Conservation (phyloP, 2,113 vertebrate species). For the Dasypus novemcinctus region DNA sequence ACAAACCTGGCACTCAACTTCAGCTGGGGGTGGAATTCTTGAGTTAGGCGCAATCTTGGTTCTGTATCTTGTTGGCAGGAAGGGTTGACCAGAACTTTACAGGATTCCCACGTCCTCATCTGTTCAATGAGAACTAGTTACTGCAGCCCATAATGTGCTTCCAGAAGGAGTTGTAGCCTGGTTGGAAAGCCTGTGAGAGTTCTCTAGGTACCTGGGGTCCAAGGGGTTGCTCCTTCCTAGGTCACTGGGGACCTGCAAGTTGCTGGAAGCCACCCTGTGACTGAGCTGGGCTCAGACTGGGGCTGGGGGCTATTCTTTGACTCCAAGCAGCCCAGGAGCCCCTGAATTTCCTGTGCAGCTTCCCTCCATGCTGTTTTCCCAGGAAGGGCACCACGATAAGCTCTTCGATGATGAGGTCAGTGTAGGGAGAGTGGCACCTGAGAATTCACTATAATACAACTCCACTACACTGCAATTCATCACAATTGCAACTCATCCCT, state of each 20-base stretch:
- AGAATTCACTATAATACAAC: no score
- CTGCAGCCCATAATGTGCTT: rapidly evolving
- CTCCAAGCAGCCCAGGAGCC: rapidly evolving
- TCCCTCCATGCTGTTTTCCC: rapidly evolving
- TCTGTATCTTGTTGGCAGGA: not conserved
- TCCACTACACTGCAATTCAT: rapidly evolving
- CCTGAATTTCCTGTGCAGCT: no score
- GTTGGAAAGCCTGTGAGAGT: not conserved
- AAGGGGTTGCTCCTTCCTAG: not conserved
- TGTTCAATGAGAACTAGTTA: not conserved
- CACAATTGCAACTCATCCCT: not conserved
- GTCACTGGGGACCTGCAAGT: not conserved
- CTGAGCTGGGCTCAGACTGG: not conserved
- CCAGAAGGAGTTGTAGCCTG: not conserved
- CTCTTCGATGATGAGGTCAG: not conserved
- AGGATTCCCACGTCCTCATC: not conserved
- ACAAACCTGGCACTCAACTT: not conserved
- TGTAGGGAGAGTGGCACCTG: rapidly evolving
- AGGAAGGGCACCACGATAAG: not conserved
- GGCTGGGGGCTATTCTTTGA: rapidly evolving
- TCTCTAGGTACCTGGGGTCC: not conserved
- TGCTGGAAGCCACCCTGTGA: not conserved
- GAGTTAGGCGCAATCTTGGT: not conserved
- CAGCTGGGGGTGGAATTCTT: not conserved
- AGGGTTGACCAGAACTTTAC: not conserved